phyloP scores from a whole-genome alignment of 1,140 invertebrate species.

The Teleogryllus occipitalis region DNA sequence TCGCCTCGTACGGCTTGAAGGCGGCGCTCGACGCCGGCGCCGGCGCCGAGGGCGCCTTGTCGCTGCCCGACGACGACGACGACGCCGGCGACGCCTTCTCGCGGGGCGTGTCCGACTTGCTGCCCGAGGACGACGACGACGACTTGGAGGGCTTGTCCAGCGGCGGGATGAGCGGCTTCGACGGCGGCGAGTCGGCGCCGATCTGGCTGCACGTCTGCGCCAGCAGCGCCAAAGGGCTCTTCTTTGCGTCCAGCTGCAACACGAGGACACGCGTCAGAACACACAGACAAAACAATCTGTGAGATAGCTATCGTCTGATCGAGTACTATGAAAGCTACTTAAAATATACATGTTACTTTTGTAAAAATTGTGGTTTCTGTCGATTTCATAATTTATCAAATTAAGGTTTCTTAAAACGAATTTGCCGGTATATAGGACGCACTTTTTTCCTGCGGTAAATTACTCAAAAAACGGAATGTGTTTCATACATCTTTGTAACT shows the following conservation, averaged over 20 bases:
- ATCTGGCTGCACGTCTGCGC: conserved; percentile 95
- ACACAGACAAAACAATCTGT: too few species aligned
- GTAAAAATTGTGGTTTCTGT: too few species aligned
- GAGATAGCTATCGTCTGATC: too few species aligned
- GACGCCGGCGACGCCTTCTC: conserved; percentile 48
- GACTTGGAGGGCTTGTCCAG: conserved; percentile 35
- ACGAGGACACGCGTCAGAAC: conserved; percentile 22
- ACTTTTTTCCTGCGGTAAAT: too few species aligned
- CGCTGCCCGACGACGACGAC: conserved; percentile 28
- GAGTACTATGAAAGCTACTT: too few species aligned
- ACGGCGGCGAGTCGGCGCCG: conserved; percentile 71
- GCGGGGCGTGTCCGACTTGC: conserved; percentile 30
- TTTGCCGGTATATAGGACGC: too few species aligned
- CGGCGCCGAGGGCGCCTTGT: conserved; percentile 34
- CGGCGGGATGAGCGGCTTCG: conserved; percentile 54
- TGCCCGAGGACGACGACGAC: conserved; percentile 31
- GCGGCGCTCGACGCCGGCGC: conserved; percentile 43
- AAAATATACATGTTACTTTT: too few species aligned
- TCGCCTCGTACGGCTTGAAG: conserved; percentile 60
- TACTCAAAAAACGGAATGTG: too few species aligned
- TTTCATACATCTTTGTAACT: too few species aligned
- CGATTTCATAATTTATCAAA: too few species aligned
- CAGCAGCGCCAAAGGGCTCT: conserved; percentile 84
- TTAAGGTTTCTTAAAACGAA: too few species aligned
- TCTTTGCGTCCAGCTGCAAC: conserved; percentile 90